Percentiles rank a stretch among this genome's conserved stretches.
phyloP scores from a whole-genome alignment of 2,797 vertebrate genomes.

The Fistularia commersonii region DNA sequence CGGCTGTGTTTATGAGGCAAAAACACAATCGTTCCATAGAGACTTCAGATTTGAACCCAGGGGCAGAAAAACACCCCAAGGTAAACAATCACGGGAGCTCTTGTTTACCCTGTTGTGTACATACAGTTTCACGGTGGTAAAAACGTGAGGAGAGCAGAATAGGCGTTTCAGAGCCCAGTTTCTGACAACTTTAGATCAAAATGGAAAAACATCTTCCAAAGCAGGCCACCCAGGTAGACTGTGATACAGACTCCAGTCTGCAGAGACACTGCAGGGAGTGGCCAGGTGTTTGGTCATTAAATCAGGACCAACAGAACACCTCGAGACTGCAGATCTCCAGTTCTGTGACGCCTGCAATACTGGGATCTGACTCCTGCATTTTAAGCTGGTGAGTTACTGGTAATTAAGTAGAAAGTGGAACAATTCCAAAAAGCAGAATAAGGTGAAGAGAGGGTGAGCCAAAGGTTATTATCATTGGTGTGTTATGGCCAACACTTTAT shows the following conservation, averaged over 20 bases:
- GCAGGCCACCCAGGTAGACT: slow-evolving; percentile 9
- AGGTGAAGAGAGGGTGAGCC: too few relatives aligned
- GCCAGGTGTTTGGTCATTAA: slow-evolving; percentile 17
- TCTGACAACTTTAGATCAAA: neutral
- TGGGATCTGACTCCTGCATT: too few relatives aligned
- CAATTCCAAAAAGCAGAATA: too few relatives aligned
- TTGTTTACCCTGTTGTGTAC: slow-evolving; percentile 11
- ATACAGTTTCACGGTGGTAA: slow-evolving; percentile 25
- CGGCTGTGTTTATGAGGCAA: slow-evolving; percentile 17
- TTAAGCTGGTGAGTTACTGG: too few relatives aligned
- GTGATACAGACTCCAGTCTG: neutral
- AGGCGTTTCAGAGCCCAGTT: neutral
- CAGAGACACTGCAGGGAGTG: slow-evolving; percentile 14
- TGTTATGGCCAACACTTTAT: too few relatives aligned
- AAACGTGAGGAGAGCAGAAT: neutral
- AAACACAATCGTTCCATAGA: slow-evolving; percentile 30
- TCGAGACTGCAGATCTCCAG: too few relatives aligned
- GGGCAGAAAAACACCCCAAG: slow-evolving; percentile 12
- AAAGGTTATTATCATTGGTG: too few relatives aligned
- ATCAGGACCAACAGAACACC: slow-evolving; percentile 2
- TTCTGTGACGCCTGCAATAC: too few relatives aligned
- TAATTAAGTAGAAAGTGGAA: too few relatives aligned
- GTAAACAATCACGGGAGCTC: slow-evolving; percentile 30
- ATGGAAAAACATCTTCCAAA: slow-evolving; percentile 2
- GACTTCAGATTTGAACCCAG: slow-evolving; percentile 10